A percentile compares a stretch with the other conserved stretches of the same genome.
Conservation (phyloP, 2,113 vertebrate species). For the Mola mola region DNA sequence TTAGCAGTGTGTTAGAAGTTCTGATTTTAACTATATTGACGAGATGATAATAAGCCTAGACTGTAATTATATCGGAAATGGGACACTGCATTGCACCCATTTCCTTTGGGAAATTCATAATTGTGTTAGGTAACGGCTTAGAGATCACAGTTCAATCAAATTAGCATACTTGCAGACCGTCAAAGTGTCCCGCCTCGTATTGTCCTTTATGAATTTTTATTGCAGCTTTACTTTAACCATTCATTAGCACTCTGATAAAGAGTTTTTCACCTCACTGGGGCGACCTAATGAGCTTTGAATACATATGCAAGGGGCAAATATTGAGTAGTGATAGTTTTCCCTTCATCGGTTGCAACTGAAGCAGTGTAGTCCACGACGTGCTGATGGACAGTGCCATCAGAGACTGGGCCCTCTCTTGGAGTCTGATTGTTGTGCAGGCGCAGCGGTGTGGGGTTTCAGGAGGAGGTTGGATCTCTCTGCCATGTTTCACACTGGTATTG, state of each 20-base stretch:
- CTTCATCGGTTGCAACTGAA: conserved; percentile 31
- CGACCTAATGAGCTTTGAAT: conserved; percentile 45
- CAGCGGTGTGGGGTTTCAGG: conserved; percentile 63
- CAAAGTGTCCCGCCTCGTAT: too few relatives aligned
- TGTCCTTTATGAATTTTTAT: too few relatives aligned
- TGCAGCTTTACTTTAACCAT: conserved; percentile 40
- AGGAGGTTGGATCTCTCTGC: conserved; percentile 48
- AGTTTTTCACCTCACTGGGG: too few relatives aligned
- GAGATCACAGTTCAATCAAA: too few relatives aligned
- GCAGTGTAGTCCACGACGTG: conserved; percentile 32
- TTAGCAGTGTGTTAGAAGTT: too few relatives aligned
- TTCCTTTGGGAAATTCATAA: too few relatives aligned
- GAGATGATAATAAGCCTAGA: too few relatives aligned
- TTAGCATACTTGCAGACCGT: too few relatives aligned
- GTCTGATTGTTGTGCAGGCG: conserved; percentile 28
- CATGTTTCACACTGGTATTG: conserved; percentile 58
- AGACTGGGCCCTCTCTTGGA: conserved; percentile 39
- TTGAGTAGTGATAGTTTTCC: conserved; percentile 11
- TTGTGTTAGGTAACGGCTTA: too few relatives aligned
- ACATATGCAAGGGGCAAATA: conserved; percentile 26
- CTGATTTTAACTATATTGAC: too few relatives aligned
- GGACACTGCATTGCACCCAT: too few relatives aligned
- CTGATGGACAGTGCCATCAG: conserved; percentile 62
- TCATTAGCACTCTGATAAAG: conserved; percentile 48
- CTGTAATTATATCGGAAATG: too few relatives aligned